These are phyloP conservation scores for Iselma pallidipennis DNA, from an alignment of 2,888 invertebrate species.

Conservation along the genomic window DNA sequence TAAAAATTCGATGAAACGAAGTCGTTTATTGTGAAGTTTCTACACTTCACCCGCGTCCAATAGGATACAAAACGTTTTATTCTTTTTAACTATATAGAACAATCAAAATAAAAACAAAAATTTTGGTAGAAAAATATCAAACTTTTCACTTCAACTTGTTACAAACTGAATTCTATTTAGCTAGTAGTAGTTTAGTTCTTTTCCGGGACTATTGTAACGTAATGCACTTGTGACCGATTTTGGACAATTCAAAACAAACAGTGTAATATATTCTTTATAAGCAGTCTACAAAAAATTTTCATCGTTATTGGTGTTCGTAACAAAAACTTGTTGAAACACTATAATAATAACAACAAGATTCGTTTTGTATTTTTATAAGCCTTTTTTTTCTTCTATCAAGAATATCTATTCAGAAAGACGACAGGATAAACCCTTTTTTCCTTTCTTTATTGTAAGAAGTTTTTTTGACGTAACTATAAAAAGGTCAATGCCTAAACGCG, in stretches of 20 bases:
- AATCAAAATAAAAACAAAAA: constrained; percentile 20
- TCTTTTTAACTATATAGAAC: constrained; percentile 18
- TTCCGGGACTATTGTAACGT: not conserved
- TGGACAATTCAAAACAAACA: not conserved
- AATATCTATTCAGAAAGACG: not conserved
- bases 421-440: not conserved
- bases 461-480: not conserved
- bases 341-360: not conserved
- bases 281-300: not conserved
- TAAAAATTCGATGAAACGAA: constrained; percentile 27
- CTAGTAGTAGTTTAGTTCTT: not conserved
- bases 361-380: not conserved
- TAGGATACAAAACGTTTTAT: constrained; percentile 1
- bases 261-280: no score
- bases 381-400: not conserved
- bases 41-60: constrained; percentile 2
- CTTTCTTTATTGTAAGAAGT: not conserved
- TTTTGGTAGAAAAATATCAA: not conserved
- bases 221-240: not conserved
- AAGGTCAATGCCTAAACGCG: not conserved
- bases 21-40: constrained; percentile 27
- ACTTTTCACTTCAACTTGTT: constrained; percentile 2
- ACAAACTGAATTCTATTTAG: not conserved
- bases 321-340: not conserved
- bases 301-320: not conserved